Base-by-base conservation (phyloP, 2,888 invertebrate genomes). In the Sinodicranocentrus sp. region DNA sequence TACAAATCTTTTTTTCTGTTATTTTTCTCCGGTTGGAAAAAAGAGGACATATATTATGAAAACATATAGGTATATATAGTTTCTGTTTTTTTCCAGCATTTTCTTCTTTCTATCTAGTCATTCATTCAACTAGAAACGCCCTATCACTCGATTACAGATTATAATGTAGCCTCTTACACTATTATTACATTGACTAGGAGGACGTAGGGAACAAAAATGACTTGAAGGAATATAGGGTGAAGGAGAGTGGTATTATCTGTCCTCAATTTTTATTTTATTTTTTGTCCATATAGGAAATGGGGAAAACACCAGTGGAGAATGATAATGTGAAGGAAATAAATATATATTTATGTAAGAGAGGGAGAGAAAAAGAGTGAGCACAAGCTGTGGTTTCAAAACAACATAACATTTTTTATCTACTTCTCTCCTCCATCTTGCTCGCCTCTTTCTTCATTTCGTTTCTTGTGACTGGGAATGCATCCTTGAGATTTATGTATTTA, bases 101-200 rank as follows among this genome's bases (percentile, higher is more conserved):
- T 57, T n/a, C n/a, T n/a, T n/a, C n/a, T n/a, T n/a, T n/a, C n/a
- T 70, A 71, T 57, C 63, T 65, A 80, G 44, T 90, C 89, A 90
- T 88, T 70, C 79, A 79, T 72, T 71, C 63, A 70, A 44, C 61
- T 13, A 70, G 72, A 72, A 72, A 61, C 80, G 73, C 80, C 80
- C 72, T 82, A 73, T 73, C 80, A 82, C 73, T 82, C 80, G 80
- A 82, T 82, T 82, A 82, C 80, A 82, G 73, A 82, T 82, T 82
- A 82, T 72, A 73, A 73, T 73, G 80, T 67, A 57, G 57, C 80
- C 72, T 72, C 80, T 82, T 82, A 82, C 73, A 67, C 54, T 44
- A 82, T 82, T 82, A 82, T 82, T 82, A 67, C 78, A 63, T 71
- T 78, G 26, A 68, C 54, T 63, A 52, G 61, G 52, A 79, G 70